A percentile compares a stretch with the other conserved stretches of the same genome.
Conservation (phyloP, 2,797 vertebrate species). For the Potorous gilbertii region DNA sequence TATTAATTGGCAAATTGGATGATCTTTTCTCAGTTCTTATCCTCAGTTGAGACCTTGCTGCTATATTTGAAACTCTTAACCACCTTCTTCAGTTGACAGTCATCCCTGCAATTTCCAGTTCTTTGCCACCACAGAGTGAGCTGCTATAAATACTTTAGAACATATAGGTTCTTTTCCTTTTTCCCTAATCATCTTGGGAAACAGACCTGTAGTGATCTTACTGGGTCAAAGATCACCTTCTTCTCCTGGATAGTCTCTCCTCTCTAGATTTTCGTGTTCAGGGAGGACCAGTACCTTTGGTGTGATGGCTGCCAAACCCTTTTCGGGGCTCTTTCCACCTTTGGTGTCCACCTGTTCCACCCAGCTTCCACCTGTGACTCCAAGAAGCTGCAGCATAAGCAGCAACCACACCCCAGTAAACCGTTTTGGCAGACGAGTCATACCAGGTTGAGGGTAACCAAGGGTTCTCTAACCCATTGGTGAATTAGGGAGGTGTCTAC, state of each 20-base stretch:
- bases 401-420: no score
- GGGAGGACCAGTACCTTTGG: no score
- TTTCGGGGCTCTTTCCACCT: no score
- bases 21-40: not conserved
- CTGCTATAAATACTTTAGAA: not conserved
- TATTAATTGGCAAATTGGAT: not conserved
- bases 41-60: not conserved
- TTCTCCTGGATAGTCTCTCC: not conserved
- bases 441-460: no score
- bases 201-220: not conserved
- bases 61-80: not conserved
- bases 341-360: no score
- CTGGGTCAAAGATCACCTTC: not conserved
- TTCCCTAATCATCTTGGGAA: not conserved
- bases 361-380: no score
- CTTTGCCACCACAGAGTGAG: not conserved
- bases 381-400: no score
- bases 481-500: no score
- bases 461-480: no score
- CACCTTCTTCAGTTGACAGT: not conserved
- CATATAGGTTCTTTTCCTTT: not conserved
- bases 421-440: no score
- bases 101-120: not conserved
- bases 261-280: not conserved
- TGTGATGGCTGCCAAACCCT: no score